Percentiles rank a stretch among this genome's conserved stretches.
phyloP scores from a whole-genome alignment of 2,797 vertebrate genomes.

The Lepidocolaptes lacrymiger region DNA sequence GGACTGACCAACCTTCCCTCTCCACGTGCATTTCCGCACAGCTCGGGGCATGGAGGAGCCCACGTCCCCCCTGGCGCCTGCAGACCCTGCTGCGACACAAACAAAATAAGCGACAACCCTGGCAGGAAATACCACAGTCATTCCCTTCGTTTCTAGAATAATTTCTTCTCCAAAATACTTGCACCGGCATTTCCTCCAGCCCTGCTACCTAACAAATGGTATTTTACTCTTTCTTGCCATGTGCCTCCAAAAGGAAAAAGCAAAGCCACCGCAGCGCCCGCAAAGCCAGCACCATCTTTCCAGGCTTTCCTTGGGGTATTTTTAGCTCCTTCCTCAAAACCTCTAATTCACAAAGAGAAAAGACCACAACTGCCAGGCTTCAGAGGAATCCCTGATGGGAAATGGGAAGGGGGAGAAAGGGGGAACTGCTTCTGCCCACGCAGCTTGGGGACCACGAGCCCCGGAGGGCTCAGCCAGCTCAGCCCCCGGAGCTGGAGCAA shows the following conservation, averaged over 20 bases:
- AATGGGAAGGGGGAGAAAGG: background rate
- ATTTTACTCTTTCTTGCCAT: conserved; percentile 14
- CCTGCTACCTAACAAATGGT: conserved; percentile 3
- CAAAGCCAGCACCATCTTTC: conserved; percentile 11
- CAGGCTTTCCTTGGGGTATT: conserved; percentile 31
- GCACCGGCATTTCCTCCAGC: conserved; percentile 41
- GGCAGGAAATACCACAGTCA: conserved; percentile 61
- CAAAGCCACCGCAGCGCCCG: background rate
- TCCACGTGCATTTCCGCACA: accelerated
- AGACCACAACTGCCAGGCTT: background rate
- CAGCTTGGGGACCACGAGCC: background rate
- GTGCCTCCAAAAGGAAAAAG: background rate
- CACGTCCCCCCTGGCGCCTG: background rate
- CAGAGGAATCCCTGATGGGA: background rate
- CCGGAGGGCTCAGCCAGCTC: background rate
- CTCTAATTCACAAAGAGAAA: background rate
- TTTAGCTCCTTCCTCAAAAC: conserved; percentile 37
- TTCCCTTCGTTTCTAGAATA: conserved; percentile 41
- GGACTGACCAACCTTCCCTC: background rate
- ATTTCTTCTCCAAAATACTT: conserved; percentile 26
- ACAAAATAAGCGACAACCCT: conserved; percentile 14
- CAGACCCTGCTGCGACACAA: conserved; percentile 31
- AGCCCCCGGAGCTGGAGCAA: background rate
- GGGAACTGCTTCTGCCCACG: background rate
- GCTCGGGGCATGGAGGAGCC: background rate